These are phyloP conservation scores for Metridium senile DNA, from an alignment of 92 coral and sea anemone genomes.

Conservation along the genomic window DNA sequence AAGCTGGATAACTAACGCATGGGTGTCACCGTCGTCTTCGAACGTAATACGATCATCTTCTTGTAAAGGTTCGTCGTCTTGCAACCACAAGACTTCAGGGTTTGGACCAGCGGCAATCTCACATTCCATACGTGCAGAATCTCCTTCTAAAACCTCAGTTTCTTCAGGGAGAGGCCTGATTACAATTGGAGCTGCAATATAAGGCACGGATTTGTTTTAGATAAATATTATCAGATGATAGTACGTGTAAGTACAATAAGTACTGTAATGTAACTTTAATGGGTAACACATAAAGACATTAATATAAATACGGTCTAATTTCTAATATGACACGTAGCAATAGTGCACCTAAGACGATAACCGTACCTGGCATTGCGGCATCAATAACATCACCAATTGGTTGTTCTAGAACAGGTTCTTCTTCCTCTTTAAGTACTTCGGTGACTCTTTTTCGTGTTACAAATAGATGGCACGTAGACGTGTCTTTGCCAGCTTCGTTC, in stretches of 20 bases:
- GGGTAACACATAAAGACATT: not conserved
- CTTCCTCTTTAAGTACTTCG: conserved; percentile 65
- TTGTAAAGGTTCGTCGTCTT: conserved; percentile 72
- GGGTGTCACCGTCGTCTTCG: conserved; percentile 70
- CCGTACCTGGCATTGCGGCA: conserved; percentile 12
- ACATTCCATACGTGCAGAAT: conserved; percentile 77
- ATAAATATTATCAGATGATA: too few relatives aligned
- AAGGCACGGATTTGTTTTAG: too few relatives aligned
- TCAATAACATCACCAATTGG: not conserved
- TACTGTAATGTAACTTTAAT: not conserved
- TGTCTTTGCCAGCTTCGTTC: conserved; percentile 94
- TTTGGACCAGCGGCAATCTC: conserved; percentile 68
- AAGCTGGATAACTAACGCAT: conserved; percentile 66
- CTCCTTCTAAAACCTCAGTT: conserved; percentile 83
- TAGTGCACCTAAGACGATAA: too few relatives aligned
- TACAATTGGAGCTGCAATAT: conserved; percentile 43
- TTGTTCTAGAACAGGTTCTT: conserved; percentile 45
- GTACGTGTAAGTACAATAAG: too few relatives aligned
- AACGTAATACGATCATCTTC: conserved; percentile 73
- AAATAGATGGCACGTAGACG: conserved; percentile 58
- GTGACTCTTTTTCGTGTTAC: conserved; percentile 71
- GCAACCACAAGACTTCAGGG: conserved; percentile 75
- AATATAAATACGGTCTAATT: not conserved
- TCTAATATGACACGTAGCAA: too few relatives aligned
- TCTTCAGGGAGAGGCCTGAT: conserved; percentile 70